phyloP scores from a whole-genome alignment of 2,797 vertebrate species.

The Salmo trutta region DNA sequence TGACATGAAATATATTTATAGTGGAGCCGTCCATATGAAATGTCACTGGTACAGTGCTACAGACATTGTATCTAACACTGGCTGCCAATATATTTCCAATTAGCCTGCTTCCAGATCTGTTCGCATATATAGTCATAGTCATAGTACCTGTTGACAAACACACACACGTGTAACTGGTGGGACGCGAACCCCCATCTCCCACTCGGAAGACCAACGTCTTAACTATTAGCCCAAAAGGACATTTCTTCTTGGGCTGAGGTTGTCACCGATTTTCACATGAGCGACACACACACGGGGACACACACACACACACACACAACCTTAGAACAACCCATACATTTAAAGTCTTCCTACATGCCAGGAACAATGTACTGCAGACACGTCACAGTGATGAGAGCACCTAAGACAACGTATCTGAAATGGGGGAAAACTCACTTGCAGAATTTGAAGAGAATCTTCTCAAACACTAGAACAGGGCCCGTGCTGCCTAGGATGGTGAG shows the following conservation, averaged over 20 bases:
- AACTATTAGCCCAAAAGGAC: too few species aligned
- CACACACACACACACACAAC: constrained; percentile 7
- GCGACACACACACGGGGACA: not conserved
- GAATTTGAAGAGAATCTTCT: constrained; percentile 99
- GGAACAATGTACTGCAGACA: not conserved
- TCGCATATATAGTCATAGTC: constrained; percentile 38
- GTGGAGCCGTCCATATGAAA: too few species aligned
- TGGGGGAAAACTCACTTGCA: constrained; percentile 89
- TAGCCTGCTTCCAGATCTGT: too few species aligned
- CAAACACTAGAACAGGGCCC: constrained; percentile 96
- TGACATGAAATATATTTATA: too few species aligned
- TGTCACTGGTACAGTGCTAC: too few species aligned
- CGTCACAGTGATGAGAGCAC: not conserved
- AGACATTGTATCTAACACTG: too few species aligned
- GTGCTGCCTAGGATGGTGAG: constrained; percentile 98
- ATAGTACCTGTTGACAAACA: constrained; percentile 81
- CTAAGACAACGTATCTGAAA: not conserved
- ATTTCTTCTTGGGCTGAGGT: too few species aligned
- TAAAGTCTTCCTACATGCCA: not conserved
- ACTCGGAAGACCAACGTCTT: too few species aligned
- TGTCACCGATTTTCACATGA: not conserved
- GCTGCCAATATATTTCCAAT: too few species aligned
- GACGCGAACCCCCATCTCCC: too few species aligned
- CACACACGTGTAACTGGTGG: not conserved
- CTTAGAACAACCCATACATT: constrained; percentile 10